Base-by-base conservation (phyloP, 2,888 invertebrate genomes). In the Xestobium rufovillosum region DNA sequence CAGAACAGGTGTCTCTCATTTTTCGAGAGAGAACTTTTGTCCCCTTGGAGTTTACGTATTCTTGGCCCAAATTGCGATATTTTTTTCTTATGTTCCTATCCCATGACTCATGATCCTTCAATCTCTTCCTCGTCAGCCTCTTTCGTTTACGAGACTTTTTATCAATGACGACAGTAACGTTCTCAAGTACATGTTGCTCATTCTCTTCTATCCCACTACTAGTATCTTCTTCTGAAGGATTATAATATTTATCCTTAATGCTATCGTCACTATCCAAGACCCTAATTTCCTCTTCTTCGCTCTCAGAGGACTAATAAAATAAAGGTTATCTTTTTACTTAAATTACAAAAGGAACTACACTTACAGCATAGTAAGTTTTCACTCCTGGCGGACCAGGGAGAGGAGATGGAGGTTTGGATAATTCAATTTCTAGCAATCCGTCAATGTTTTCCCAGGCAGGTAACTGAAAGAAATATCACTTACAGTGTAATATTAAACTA, bases 211-310 rank as follows among this genome's bases (percentile, higher is more conserved):
- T 26, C 6, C 12, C 26, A 10, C 10, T 26, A 26, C 12, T 26
- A 10, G 12, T 26, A 26, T 26, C 26, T 26, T 26, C 26, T 11
- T 26, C 26, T 11, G 26, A 26, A 26, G 26, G 26, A 26, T 12
- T 11, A 12, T 26, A 26, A 26, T 26, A 11, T 26, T 26, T 26
- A 12, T 26, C 26, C 12, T 26, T 26, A 12, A 26, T 26, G 12
- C 26, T 26, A 4, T 26, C 26, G 26, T 26, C 26, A 4, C 26
- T 26, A 3, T 26, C 26, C 10, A 26, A 26, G 12, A 11, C 26
- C 3, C 10, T 26, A 26, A n/a, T n/a, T n/a, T n/a, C n/a, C n/a
- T n/a, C n/a, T n/a, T n/a, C n/a, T n/a, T n/a, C n/a, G n/a, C n/a
- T n/a, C n/a, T n/a, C n/a, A n/a, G n/a, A n/a, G n/a, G n/a, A n/a